A percentile compares a stretch with the other conserved stretches of the same genome.
These are phyloP conservation scores for Leptonema lineaticorne DNA, from an alignment of 1,140 invertebrate genomes.

Conservation along the genomic window DNA sequence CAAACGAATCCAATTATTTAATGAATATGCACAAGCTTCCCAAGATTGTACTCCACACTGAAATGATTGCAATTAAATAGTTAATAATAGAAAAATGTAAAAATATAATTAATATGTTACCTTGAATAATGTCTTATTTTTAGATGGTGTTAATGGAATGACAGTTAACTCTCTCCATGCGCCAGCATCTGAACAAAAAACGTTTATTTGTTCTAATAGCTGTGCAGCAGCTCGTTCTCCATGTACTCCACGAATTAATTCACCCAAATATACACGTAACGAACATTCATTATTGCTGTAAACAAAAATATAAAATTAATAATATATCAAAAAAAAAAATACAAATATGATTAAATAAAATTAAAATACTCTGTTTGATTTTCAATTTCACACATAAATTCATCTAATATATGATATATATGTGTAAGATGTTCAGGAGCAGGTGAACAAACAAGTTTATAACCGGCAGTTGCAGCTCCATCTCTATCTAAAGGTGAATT, in stretches of 20 bases:
- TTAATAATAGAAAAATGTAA: neutral
- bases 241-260: conserved; percentile 51
- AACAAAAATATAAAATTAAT: conserved; percentile 5
- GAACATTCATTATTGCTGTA: conserved; percentile 48
- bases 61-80: neutral
- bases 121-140: conserved; percentile 38
- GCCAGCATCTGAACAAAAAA: conserved; percentile 43
- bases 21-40: conserved; percentile 32
- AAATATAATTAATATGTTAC: conserved; percentile 7
- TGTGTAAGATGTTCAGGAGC: conserved; percentile 50
- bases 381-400: conserved; percentile 38
- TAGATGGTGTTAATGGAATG: conserved; percentile 34
- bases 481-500: conserved; percentile 13
- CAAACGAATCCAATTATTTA: conserved; percentile 31
- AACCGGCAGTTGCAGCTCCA: conserved; percentile 57
- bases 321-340: neutral
- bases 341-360: neutral
- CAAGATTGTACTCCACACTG: conserved; percentile 37
- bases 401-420: conserved; percentile 38
- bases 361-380: conserved; percentile 30
- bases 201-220: conserved; percentile 44
- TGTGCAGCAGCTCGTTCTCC: conserved; percentile 45
- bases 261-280: conserved; percentile 49
- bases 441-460: conserved; percentile 66
- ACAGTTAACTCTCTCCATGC: conserved; percentile 47